A percentile compares a stretch with the other conserved stretches of the same genome.
These are phyloP conservation scores for Papilio gigon DNA, from an alignment of 2,888 invertebrate genomes.

Conservation along the genomic window DNA sequence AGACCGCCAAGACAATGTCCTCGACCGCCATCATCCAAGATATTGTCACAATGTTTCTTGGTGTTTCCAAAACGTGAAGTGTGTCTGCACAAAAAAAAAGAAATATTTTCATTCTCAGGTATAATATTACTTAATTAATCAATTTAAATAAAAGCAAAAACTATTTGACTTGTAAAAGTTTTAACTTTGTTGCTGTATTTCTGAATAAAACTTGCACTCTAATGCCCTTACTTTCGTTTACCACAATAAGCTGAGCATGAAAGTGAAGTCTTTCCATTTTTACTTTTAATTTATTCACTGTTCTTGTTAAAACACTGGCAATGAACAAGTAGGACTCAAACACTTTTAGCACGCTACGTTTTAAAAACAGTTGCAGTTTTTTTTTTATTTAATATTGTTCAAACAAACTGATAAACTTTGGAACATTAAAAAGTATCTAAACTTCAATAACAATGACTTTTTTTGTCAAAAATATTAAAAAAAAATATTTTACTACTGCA, in stretches of 20 bases:
- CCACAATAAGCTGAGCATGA: constrained; percentile 19
- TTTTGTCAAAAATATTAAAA: too few species aligned
- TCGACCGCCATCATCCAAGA: too few species aligned
- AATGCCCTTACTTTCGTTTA: constrained; percentile 4
- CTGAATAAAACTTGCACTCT: constrained; percentile 7
- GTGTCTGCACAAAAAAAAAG: too few species aligned
- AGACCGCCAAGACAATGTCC: too few species aligned
- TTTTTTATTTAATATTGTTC: neutral
- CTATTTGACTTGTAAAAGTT: neutral
- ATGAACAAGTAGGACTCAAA: constrained; percentile 6
- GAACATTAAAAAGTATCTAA: neutral
- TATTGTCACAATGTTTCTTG: too few species aligned
- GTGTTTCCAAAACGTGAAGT: too few species aligned
- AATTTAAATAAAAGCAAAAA: neutral
- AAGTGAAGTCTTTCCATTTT: constrained; percentile 17
- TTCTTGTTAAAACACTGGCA: constrained; percentile 10
- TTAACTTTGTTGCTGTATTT: neutral
- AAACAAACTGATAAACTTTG: too few species aligned
- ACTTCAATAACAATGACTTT: too few species aligned
- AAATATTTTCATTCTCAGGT: too few species aligned
- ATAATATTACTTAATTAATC: too few species aligned
- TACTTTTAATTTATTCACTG: constrained; percentile 22
- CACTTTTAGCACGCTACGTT: neutral
- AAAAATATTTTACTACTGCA: too few species aligned
- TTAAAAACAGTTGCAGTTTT: neutral